These are phyloP conservation scores for Dermatemys mawii DNA, from an alignment of 2,113 vertebrate species.

Conservation along the genomic window DNA sequence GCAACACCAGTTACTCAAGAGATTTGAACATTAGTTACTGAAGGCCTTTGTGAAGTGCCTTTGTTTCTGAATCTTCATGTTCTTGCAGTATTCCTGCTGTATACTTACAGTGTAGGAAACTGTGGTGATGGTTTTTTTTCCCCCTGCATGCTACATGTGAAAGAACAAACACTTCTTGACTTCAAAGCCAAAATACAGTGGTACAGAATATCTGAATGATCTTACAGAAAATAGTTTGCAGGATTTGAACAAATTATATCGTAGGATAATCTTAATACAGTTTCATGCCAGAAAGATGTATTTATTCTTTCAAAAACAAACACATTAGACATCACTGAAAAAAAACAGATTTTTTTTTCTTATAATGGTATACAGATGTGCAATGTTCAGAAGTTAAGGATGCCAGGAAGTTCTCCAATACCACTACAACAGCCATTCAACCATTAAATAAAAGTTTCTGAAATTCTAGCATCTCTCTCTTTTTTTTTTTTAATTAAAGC, in stretches of 20 bases:
- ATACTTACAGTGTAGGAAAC: not conserved
- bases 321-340: not conserved
- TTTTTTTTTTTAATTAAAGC: constrained; percentile 81
- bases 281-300: not conserved
- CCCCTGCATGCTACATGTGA: not conserved
- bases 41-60: not conserved
- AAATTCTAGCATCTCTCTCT: constrained; percentile 56
- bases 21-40: not conserved
- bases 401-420: constrained; percentile 27
- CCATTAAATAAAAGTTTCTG: constrained; percentile 65
- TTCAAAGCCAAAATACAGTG: not conserved
- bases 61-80: not conserved
- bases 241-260: not conserved
- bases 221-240: not conserved
- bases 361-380: not conserved
- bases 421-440: constrained; percentile 24
- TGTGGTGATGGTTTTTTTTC: not conserved
- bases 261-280: not conserved
- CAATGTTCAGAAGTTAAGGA: not conserved
- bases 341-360: constrained; percentile 1
- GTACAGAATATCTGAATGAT: not conserved
- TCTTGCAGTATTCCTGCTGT: not conserved
- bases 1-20: not conserved
- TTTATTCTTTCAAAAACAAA: not conserved
- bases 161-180: not conserved